These are phyloP conservation scores for Molothrus aeneus DNA, from an alignment of 2,797 vertebrate genomes.

Conservation along the genomic window DNA sequence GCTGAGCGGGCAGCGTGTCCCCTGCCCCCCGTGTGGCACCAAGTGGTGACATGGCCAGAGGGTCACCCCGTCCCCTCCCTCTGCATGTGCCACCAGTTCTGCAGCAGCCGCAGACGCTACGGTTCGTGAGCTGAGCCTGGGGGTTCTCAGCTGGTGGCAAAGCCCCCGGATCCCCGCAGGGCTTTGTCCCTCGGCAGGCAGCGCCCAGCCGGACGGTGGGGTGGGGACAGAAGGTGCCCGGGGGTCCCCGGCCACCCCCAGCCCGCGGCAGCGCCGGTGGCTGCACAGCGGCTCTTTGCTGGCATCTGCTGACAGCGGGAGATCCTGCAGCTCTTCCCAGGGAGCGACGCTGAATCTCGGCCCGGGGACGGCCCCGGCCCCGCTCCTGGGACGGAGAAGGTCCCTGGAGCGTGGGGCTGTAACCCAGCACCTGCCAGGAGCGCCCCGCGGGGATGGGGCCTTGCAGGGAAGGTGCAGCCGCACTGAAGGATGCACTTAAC, in stretches of 20 bases:
- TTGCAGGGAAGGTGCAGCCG: background rate
- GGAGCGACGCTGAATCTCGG: rapidly evolving
- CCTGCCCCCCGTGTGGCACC: background rate
- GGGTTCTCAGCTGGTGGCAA: background rate
- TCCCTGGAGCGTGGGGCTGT: background rate
- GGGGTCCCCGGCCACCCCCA: background rate
- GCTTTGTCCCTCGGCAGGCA: background rate
- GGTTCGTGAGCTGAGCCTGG: background rate
- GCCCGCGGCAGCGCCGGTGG: background rate
- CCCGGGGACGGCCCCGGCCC: background rate
- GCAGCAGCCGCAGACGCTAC: background rate
- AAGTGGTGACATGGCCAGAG: background rate
- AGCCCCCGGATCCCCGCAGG: background rate
- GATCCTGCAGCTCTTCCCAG: background rate
- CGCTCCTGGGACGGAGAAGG: background rate
- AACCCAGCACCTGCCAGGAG: background rate
- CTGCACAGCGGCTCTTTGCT: conserved; percentile 39
- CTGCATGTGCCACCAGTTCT: rapidly evolving
- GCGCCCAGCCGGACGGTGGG: background rate
- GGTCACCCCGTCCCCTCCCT: rapidly evolving
- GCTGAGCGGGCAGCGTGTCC: background rate
- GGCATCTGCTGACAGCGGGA: conserved; percentile 50
- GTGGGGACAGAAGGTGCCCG: background rate
- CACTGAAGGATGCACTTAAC: background rate
- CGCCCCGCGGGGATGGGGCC: background rate